Evolutionary conservation across 2,113 vertebrate species (phyloP).

Genomic region (Corydoras maculifer): DNA sequence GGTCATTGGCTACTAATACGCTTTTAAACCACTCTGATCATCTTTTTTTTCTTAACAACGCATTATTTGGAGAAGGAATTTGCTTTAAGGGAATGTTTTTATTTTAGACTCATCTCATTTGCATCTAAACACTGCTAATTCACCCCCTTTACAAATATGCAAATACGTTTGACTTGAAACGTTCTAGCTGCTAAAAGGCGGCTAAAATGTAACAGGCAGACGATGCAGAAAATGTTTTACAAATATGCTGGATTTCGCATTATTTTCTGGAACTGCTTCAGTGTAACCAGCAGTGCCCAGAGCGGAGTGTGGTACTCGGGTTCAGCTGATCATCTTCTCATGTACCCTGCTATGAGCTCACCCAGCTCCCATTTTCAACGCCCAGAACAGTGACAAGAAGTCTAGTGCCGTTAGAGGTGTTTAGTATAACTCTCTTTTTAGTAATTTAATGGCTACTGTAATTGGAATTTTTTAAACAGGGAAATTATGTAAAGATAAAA

Average conservation of each 20-base stretch:
- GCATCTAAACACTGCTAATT: conserved; percentile 15
- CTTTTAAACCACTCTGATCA: conserved; percentile 10
- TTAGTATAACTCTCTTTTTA: no score
- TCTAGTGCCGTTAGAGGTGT: no score
- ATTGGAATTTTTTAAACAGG: no score
- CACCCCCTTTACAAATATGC: conserved; percentile 24
- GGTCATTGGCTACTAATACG: background rate
- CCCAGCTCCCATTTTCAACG: background rate
- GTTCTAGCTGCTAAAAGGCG: background rate
- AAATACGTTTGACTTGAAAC: conserved; percentile 25
- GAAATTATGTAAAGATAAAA: no score
- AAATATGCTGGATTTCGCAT: conserved; percentile 26
- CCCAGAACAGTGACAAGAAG: background rate
- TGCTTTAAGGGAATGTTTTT: conserved; percentile 6
- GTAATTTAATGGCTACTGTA: no score
- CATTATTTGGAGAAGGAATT: background rate
- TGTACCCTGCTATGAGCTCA: background rate
- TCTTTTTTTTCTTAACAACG: background rate
- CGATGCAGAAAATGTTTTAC: background rate
- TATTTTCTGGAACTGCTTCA: background rate
- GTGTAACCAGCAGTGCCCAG: conserved; percentile 5
- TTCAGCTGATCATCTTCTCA: background rate
- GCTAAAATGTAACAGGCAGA: conserved; percentile 5
- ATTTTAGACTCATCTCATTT: conserved; percentile 12
- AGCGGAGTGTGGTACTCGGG: background rate